These are phyloP conservation scores for Scelioninae gen. 1 DNA, from an alignment of 2,888 invertebrate genomes.

Conservation along the genomic window DNA sequence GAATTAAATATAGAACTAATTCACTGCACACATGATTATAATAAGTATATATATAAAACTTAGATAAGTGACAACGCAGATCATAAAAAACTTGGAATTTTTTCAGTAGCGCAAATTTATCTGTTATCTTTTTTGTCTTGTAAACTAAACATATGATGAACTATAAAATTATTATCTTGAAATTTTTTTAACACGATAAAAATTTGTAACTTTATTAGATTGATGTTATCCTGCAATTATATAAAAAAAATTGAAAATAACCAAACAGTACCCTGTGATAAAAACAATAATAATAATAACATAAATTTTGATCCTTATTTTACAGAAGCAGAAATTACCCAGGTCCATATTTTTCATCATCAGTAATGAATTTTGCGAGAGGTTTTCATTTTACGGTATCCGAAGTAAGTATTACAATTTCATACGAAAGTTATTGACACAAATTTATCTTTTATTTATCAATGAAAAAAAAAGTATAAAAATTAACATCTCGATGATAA, in stretches of 20 bases:
- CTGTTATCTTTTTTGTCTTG: background rate
- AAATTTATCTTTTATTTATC: too few relatives aligned
- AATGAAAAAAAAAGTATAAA: too few relatives aligned
- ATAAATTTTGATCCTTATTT: slow-evolving; percentile 26
- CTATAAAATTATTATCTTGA: background rate
- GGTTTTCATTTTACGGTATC: slow-evolving; percentile 98
- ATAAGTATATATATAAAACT: too few relatives aligned
- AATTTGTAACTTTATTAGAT: background rate
- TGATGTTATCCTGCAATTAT: background rate
- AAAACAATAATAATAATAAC: background rate
- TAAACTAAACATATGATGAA: background rate
- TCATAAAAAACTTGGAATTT: background rate
- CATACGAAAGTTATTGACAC: too few relatives aligned
- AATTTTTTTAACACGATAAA: background rate
- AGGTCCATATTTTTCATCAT: slow-evolving; percentile 96
- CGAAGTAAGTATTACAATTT: too few relatives aligned
- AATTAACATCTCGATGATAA: too few relatives aligned
- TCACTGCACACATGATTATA: too few relatives aligned
- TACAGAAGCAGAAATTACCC: slow-evolving; percentile 91
- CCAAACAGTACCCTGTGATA: background rate
- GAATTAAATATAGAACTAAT: too few relatives aligned
- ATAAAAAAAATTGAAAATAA: background rate
- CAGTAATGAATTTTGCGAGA: slow-evolving; percentile 98
- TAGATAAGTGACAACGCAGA: background rate
- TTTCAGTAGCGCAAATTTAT: background rate